These are phyloP conservation scores for Stegodyphus dumicola DNA, from an alignment of 1,140 invertebrate species.

Conservation along the genomic window DNA sequence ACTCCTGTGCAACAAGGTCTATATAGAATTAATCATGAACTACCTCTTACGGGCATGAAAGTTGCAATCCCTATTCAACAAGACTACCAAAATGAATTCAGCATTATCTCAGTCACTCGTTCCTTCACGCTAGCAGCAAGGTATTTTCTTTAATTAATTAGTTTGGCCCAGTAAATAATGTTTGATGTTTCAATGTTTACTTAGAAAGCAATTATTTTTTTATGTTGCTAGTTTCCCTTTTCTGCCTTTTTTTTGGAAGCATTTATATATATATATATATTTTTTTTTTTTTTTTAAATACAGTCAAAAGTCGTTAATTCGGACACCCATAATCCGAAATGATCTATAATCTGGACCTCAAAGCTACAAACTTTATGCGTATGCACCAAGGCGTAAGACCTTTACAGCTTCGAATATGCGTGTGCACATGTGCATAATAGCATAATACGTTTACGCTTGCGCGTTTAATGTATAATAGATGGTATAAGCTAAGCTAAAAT, in stretches of 20 bases:
- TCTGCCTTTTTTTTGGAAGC: background rate
- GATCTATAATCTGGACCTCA: no score
- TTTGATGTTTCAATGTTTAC: background rate
- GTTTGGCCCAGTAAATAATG: background rate
- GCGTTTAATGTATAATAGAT: no score
- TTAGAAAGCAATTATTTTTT: background rate
- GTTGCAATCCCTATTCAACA: conserved; percentile 67
- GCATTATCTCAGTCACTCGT: conserved; percentile 74
- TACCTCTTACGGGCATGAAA: conserved; percentile 76
- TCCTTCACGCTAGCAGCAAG: conserved; percentile 78
- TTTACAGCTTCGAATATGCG: no score
- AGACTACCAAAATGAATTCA: conserved; percentile 75
- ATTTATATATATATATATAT: no score
- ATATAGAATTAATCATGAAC: conserved; percentile 72
- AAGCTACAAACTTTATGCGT: no score
- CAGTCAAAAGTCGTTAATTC: no score
- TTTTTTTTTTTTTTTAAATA: no score
- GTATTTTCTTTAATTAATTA: conserved; percentile 65
- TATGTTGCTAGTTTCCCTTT: background rate
- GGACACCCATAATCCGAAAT: no score
- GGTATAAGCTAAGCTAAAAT: no score
- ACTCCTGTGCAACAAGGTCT: conserved; percentile 67
- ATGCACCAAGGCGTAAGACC: no score
- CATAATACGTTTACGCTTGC: no score
- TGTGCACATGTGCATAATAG: no score